phyloP scores from a whole-genome alignment of 2,797 vertebrate genomes.

The Erethizon dorsatum region DNA sequence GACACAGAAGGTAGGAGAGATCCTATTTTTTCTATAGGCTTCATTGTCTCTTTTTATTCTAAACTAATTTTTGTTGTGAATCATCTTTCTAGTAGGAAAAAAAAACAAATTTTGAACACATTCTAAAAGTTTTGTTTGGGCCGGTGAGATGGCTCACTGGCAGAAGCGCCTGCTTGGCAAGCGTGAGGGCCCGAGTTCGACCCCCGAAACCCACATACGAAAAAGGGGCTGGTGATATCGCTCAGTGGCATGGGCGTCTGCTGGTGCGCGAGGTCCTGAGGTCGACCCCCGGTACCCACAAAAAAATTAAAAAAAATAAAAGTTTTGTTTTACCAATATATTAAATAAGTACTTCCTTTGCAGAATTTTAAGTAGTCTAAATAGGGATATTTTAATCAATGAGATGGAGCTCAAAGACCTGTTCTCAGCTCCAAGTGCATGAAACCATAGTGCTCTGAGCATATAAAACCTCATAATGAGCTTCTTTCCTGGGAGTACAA shows the following conservation, averaged over 20 bases:
- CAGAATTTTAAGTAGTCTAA: slow-evolving; percentile 66
- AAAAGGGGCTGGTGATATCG: no score
- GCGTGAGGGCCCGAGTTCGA: no score
- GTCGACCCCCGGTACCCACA: no score
- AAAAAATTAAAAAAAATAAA: neutral
- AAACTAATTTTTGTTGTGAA: slow-evolving; percentile 19
- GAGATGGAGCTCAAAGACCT: slow-evolving; percentile 61
- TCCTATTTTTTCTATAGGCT: neutral
- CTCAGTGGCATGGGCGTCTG: no score
- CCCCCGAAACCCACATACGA: no score
- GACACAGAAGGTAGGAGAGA: neutral
- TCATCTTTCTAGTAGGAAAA: slow-evolving; percentile 22
- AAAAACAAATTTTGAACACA: neutral
- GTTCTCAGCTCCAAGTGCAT: neutral
- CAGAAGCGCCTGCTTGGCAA: no score
- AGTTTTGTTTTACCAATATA: slow-evolving; percentile 3
- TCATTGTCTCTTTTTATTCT: neutral
- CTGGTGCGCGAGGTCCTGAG: no score
- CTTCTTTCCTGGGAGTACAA: neutral
- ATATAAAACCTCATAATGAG: neutral
- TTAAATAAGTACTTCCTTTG: slow-evolving; percentile 41
- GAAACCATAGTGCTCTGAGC: neutral
- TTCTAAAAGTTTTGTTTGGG: slow-evolving; percentile 33
- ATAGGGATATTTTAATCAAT: slow-evolving; percentile 64
- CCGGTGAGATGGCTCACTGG: no score